Evolutionary conservation across 2,888 invertebrate genomes (phyloP).

Genomic region (Atherix ibis): DNA sequence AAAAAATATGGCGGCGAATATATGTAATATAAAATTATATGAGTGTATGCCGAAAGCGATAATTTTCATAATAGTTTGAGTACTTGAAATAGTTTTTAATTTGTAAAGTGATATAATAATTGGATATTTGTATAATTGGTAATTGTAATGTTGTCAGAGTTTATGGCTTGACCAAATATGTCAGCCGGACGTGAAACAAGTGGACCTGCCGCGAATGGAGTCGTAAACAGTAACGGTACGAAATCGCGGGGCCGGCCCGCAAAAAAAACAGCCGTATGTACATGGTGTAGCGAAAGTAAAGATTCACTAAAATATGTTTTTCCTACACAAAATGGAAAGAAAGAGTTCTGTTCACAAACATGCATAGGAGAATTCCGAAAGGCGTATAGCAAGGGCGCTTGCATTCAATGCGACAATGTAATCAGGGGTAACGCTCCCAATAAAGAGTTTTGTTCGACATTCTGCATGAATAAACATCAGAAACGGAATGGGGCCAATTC

Average conservation of each 20-base stretch:
- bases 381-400: slow-evolving; percentile 75
- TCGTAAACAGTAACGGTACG: slow-evolving; percentile 7
- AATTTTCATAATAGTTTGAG: too few relatives aligned
- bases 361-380: slow-evolving; percentile 80
- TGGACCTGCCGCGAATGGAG: slow-evolving; percentile 7
- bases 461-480: slow-evolving; percentile 71
- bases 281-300: slow-evolving; percentile 76
- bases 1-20: slow-evolving; percentile 12
- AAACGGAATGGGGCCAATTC: slow-evolving; percentile 47
- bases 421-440: slow-evolving; percentile 57
- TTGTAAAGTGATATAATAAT: too few relatives aligned
- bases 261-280: slow-evolving; percentile 51
- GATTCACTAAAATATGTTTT: slow-evolving; percentile 70
- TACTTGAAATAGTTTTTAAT: too few relatives aligned
- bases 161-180: too few relatives aligned
- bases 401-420: slow-evolving; percentile 75
- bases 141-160: too few relatives aligned
- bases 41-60: slow-evolving; percentile 3
- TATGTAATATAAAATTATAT: too few relatives aligned
- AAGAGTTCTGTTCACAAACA: slow-evolving; percentile 82
- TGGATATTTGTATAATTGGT: too few relatives aligned
- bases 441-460: slow-evolving; percentile 69
- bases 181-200: too few relatives aligned
- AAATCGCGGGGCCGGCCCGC: slow-evolving; percentile 52
- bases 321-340: slow-evolving; percentile 76